Evolutionary conservation across 1,140 invertebrate genomes (phyloP), one percentile per base, ranked within the genome.

Genomic region (Monochamus saltuarius): DNA sequence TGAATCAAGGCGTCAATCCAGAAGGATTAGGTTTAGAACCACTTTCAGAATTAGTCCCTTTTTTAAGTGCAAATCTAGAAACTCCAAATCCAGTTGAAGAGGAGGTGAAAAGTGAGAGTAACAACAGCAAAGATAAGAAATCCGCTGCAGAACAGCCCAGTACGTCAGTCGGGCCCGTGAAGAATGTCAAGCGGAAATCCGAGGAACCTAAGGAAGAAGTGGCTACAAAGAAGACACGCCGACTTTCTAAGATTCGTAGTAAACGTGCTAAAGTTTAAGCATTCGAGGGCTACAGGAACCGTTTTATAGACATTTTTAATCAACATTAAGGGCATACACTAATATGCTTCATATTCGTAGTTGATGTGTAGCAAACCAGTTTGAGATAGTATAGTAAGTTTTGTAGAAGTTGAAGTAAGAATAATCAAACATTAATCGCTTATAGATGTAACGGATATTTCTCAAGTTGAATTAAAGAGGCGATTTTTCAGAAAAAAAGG

Each of bases 1-100:
- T 82, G 7, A 85, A 85, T 77, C 84, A 86, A 67, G 83, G 82
- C 49, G 80, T 84, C 14, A 66, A 83, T 54, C 79, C 83, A 0
- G 83, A 85, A 61, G 79, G 79, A 43, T 76, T 83, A 9, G 64
- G 68, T 36, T 14, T 38, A 35, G 54, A 47, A 56, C 34, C 17
- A 35, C 19, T 36, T 11, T 19, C 22, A 16, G 54, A 56, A 6
- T 47, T 35, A n/a, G 51, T n/a, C 4, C 17, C 19, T 2, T 39
- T 42, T 35, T 3, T 17, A 7, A 7, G n/a, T 7, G 43, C 16
- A 46, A 14, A 17, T 46, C 16, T 19, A 22, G 43, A 46, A 46
- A 10, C 4, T 11, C 22, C 43, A 9, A 46, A 46, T 17, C 14
- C 16, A 10, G 17, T 46, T 6, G 40, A 14, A 3, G 53, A 43